Evolutionary conservation across 37 sponge, comb jelly and placozoan genomes (phyloP), one percentile per base, ranked within the genome.

Genomic region (Oscarella lobularis): DNA sequence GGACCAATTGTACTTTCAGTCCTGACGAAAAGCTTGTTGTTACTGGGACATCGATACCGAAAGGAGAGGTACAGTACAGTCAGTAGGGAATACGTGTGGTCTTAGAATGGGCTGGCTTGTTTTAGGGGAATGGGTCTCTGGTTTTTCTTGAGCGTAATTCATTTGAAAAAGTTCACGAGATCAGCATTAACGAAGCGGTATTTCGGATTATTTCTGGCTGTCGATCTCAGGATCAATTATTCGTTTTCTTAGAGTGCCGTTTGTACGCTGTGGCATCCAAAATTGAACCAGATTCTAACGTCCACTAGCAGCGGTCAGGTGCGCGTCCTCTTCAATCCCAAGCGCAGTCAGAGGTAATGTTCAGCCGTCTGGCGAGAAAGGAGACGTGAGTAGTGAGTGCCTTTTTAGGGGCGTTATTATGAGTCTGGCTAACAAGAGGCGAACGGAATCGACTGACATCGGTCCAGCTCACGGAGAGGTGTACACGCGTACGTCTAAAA

Each of bases 251-350:
- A 92, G 88, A 92, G 92, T 82, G 90, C 88, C 0, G 73, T 82
- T 20, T 66, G 85, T 31, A 74, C 82, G 30, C 41, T 87, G 2
- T 96, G 98, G 98, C 98, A 96, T 65, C 93, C 90, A 3, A 91
- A 89, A 38, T 76, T 96, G 36, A 92, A 96, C 75, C 98, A 96
- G 81, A 85, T 96, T 1, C 75, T 96, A 14, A 74, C 85, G 0
- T 91, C 92, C 2, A 87, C 86, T 79, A 72, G 78, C n/a, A 80
- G 83, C 74, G 98, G 98, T 2, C 77, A 72, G 27, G 85, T 80
- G 20, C 78, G 79, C 33, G 84, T 87, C 27, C 84, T 76, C 41
- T 94, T 84, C 80, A 85, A 79, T 77, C 83, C 85, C 33, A 81
- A 73, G 40, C 35, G 81, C 71, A 94, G 95, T 74, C 3, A 73